Base-by-base conservation (phyloP, 2,888 invertebrate species). In the Petrolisthes cinctipes region DNA sequence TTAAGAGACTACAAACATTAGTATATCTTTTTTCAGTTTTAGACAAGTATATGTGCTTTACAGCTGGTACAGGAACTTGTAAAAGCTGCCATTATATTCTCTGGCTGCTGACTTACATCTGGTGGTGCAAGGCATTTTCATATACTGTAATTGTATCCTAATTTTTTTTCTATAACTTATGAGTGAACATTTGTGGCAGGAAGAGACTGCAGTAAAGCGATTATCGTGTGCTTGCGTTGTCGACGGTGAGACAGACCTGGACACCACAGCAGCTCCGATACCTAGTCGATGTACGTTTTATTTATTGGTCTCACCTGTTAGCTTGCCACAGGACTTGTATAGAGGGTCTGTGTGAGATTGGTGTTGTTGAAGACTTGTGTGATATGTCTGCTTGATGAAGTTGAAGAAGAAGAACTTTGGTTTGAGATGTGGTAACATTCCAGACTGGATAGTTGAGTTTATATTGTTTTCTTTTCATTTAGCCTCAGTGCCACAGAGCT, bases 401-500 rank as follows among this genome's bases (percentile, higher is more conserved):
- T 68, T 82, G 68, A 68, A 80, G 73, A 83, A 81, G 83, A 79
- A 76, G 61, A 54, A 71, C 66, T 84, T 37, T 81, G 53, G 23
- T 78, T 61, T 86, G 75, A 66, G 75, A 66, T 86, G 86, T 86
- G 84, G 66, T 88, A n/a, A 88, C 84, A 88, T 88, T 84, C 83
- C 87, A 88, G 76, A 75, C 51, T 84, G 37, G 37, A 51, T 51
- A 54, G 56, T 79, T n/a, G 11, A 14, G 53, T 73, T 20, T 78
- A 23, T 68, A n/a, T 66, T 23, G 23, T 54, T 56, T 73, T 80
- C 71, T 81, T 66, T 75, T 84, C 57, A 56, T 81, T 84, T 76
- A 75, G 87, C 87, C 87, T 88, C 87, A 88, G 87, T 88, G 87
- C 87, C 87, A 84, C 83, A 88, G 79, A 83, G 80, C 84, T 88